These are phyloP conservation scores for Sebastolobus altivelis DNA, from an alignment of 2,797 vertebrate genomes.

Conservation along the genomic window DNA sequence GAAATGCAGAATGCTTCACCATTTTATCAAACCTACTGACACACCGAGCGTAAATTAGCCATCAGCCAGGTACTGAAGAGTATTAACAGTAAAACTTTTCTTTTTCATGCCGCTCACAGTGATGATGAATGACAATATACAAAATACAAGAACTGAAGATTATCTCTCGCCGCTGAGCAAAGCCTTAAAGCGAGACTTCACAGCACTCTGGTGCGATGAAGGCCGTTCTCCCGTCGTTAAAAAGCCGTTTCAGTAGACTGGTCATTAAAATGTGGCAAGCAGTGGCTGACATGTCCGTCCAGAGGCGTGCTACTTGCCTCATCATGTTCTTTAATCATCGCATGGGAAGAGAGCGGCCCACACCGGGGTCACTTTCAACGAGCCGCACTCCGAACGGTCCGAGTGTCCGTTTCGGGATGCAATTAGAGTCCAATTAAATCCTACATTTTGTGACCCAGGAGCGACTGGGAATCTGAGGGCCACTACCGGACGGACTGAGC, in stretches of 20 bases:
- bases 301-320: slow-evolving; percentile 68
- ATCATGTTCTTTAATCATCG: slow-evolving; percentile 80
- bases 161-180: slow-evolving; percentile 18
- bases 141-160: slow-evolving; percentile 26
- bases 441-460: slow-evolving; percentile 67
- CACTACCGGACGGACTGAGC: slow-evolving; percentile 34
- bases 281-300: slow-evolving; percentile 66
- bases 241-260: slow-evolving; percentile 69
- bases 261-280: slow-evolving; percentile 80
- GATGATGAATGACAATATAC: slow-evolving; percentile 35
- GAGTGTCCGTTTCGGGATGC: slow-evolving; percentile 39
- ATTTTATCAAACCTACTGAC: slow-evolving; percentile 27
- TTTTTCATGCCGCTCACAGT: background rate
- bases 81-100: background rate
- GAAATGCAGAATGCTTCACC: slow-evolving; percentile 12
- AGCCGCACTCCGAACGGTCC: slow-evolving; percentile 60
- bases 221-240: slow-evolving; percentile 65
- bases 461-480: slow-evolving; percentile 54
- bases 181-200: slow-evolving; percentile 55
- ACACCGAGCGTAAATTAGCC: slow-evolving; percentile 6
- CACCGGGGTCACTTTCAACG: slow-evolving; percentile 72
- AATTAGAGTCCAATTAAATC: slow-evolving; percentile 79
- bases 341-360: slow-evolving; percentile 64
- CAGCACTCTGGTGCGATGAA: slow-evolving; percentile 51
- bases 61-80: slow-evolving; percentile 7